Conservation (phyloP, 2,888 invertebrate species). For the Volucella inanis region DNA sequence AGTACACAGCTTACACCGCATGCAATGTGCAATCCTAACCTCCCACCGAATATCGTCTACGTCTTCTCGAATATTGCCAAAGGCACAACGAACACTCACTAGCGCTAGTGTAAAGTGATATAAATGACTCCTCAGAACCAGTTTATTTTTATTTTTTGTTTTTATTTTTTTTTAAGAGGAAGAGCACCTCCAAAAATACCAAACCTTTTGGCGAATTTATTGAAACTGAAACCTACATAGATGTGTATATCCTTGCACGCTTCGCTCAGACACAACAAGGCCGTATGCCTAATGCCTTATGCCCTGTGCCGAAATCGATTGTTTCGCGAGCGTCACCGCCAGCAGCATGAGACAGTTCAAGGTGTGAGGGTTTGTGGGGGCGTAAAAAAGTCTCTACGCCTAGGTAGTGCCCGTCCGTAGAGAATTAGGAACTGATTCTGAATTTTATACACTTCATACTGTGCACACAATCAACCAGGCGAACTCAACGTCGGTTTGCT, state of each 20-base stretch:
- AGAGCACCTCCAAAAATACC: constrained; percentile 7
- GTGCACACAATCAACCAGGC: constrained; percentile 74
- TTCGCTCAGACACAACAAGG: constrained; percentile 60
- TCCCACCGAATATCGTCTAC: constrained; percentile 13
- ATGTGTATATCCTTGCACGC: neutral
- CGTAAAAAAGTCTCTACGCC: constrained; percentile 24
- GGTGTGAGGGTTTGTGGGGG: constrained; percentile 38
- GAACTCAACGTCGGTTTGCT: constrained; percentile 73
- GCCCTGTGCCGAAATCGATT: constrained; percentile 48
- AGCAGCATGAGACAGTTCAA: constrained; percentile 14
- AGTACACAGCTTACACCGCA: constrained; percentile 6
- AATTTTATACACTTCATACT: constrained; percentile 73
- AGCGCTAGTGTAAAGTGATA: constrained; percentile 65
- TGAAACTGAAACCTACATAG: constrained; percentile 63
- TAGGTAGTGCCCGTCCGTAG: constrained; percentile 56
- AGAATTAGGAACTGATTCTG: constrained; percentile 74
- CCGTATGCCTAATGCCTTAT: neutral
- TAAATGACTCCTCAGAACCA: constrained; percentile 70
- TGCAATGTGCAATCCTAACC: constrained; percentile 43
- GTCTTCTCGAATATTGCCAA: constrained; percentile 61
- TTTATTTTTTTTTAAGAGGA: constrained; percentile 2
- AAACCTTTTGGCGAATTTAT: constrained; percentile 49
- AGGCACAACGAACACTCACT: constrained; percentile 33
- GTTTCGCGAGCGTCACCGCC: constrained; percentile 45
- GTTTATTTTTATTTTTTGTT: too few species aligned